Evolutionary conservation across 2,888 invertebrate species (phyloP).

Genomic region (Dicyrtomina minuta): DNA sequence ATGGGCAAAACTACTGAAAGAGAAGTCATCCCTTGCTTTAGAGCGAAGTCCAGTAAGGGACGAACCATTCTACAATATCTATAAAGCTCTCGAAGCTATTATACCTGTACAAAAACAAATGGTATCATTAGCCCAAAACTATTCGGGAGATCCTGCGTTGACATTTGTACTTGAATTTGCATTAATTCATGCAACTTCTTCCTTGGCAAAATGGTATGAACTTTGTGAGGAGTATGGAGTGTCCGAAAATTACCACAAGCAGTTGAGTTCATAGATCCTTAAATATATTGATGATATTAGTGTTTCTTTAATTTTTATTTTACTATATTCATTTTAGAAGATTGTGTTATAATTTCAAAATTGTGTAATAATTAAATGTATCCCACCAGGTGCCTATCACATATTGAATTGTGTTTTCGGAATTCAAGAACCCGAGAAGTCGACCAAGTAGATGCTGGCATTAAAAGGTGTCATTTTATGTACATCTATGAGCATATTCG

Average conservation of each 20-base stretch:
- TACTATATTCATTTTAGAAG: too few species aligned
- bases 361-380: too few species aligned
- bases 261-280: slow-evolving; percentile 35
- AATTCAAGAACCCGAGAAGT: slow-evolving; percentile 13
- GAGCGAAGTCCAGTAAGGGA: slow-evolving; percentile 20
- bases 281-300: too few species aligned
- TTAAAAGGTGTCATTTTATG: slow-evolving; percentile 42
- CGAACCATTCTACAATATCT: slow-evolving; percentile 48
- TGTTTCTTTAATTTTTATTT: too few species aligned
- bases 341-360: too few species aligned
- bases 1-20: slow-evolving; percentile 27
- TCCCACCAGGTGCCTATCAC: slow-evolving; percentile 43
- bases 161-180: slow-evolving; percentile 44
- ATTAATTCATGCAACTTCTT: slow-evolving; percentile 46
- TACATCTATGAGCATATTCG: slow-evolving; percentile 50
- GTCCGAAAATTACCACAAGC: slow-evolving; percentile 45
- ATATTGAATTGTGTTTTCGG: slow-evolving; percentile 39
- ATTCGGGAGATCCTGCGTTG: slow-evolving; percentile 25
- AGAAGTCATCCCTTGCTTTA: slow-evolving; percentile 1
- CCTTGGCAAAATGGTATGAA: slow-evolving; percentile 51
- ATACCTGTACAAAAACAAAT: slow-evolving; percentile 20
- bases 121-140: slow-evolving; percentile 20
- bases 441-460: slow-evolving; percentile 35
- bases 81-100: slow-evolving; percentile 38
- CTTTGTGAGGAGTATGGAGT: slow-evolving; percentile 44